Percentiles rank a stretch among this genome's conserved stretches.
These are phyloP conservation scores for Emys orbicularis DNA, from an alignment of 2,797 vertebrate species.

Conservation along the genomic window DNA sequence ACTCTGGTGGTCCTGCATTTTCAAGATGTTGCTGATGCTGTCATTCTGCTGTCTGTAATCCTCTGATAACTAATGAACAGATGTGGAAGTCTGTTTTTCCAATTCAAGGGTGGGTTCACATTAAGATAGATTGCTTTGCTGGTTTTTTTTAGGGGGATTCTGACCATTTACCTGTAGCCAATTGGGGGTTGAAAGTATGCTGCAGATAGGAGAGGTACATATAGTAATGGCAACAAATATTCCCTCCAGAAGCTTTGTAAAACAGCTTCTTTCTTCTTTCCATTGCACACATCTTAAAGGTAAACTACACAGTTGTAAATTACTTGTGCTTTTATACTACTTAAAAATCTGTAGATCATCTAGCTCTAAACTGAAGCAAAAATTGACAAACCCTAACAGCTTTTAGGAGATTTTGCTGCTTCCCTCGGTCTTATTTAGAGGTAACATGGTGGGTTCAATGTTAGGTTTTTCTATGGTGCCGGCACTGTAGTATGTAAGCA, in stretches of 20 bases:
- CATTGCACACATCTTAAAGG: background rate
- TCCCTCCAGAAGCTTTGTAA: background rate
- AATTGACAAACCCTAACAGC: background rate
- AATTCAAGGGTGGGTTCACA: background rate
- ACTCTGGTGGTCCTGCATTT: background rate
- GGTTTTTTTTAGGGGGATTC: background rate
- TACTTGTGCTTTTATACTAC: background rate
- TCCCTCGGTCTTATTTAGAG: background rate
- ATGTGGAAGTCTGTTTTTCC: background rate
- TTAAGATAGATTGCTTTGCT: background rate
- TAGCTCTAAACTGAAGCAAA: background rate
- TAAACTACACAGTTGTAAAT: background rate
- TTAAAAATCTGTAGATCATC: accelerated
- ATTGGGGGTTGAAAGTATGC: background rate
- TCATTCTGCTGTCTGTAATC: background rate
- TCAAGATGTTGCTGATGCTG: background rate
- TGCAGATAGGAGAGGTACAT: background rate
- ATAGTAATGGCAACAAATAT: background rate
- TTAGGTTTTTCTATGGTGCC: background rate
- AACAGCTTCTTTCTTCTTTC: background rate
- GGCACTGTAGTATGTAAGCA: background rate
- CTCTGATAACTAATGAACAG: conserved; percentile 3
- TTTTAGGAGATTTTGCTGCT: background rate
- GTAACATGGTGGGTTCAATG: background rate
- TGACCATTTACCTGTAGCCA: background rate